Conservation (phyloP, 2,888 invertebrate genomes). For the Monochamus alternatus region DNA sequence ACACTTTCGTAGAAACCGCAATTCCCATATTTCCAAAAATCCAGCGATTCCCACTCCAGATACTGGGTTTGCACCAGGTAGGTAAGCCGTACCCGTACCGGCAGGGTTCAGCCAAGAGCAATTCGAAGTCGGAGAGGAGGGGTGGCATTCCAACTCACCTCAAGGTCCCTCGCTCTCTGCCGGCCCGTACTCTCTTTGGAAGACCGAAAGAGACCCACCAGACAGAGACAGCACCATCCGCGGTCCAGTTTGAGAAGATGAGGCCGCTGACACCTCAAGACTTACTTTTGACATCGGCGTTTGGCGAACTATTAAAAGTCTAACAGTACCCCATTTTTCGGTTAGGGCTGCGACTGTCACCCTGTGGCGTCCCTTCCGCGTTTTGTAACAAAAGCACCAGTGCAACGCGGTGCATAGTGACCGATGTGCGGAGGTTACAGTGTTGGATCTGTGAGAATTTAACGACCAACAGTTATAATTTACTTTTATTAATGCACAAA, state of each 20-base stretch:
- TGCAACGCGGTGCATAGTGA: constrained; percentile 21
- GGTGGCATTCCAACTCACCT: constrained; percentile 60
- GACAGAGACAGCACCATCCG: constrained; percentile 37
- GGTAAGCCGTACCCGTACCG: background rate
- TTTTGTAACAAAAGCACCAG: constrained; percentile 1
- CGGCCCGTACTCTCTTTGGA: constrained; percentile 26
- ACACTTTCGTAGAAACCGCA: no score
- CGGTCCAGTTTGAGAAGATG: constrained; percentile 39
- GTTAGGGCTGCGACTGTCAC: constrained; percentile 12
- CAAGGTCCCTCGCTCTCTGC: constrained; percentile 58
- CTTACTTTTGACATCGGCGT: constrained; percentile 26
- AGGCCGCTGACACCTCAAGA: constrained; percentile 35
- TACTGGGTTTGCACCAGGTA: constrained; percentile 6
- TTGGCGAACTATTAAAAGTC: constrained; percentile 21
- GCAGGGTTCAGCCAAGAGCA: constrained; percentile 28
- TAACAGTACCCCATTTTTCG: constrained; percentile 22
- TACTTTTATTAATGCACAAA: background rate
- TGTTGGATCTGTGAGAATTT: constrained; percentile 2
- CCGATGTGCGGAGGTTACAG: constrained; percentile 10
- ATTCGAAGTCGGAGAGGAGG: constrained; percentile 49
- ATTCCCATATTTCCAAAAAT: constrained; percentile 3
- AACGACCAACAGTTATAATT: background rate
- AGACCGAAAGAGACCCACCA: constrained; percentile 32
- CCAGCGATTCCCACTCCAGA: background rate
- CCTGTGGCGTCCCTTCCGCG: constrained; percentile 22